Base-by-base conservation (phyloP, 2,888 invertebrate genomes). In the Craniophora ligustri region DNA sequence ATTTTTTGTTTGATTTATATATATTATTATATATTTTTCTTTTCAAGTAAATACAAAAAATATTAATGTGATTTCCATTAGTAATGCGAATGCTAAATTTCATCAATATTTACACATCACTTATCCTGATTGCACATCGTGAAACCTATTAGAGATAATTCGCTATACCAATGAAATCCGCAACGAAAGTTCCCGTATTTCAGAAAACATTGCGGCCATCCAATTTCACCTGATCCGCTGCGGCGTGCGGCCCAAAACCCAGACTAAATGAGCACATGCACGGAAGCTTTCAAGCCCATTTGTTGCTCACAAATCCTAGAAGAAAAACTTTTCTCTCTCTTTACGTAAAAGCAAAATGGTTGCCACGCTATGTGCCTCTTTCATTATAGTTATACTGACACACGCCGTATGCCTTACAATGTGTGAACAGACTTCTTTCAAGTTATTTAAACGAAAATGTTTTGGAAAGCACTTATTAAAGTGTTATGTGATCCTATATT, bases 251-350 rank as follows among this genome's bases (percentile, higher is more conserved):
- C 49, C 55, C 49, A 61, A 62, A 71, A 64, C 70, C 74, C 66
- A 53, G 47, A 61, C 71, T 58, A 84, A 85, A 87, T 86, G 83
- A 82, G 73, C 77, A 30, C 48, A 58, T 78, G 79, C 67, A 69
- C 75, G 70, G 72, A 81, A 79, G 82, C 82, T 83, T 81, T 81
- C 79, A 72, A 76, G 72, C 66, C 76, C 82, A 83, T 87, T 86
- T 85, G 77, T 72, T 60, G 66, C 57, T 67, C 75, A 75, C 76
- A 81, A 84, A 81, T 82, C 77, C 81, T 80, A 79, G 78, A 63
- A 75, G 75, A 79, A 81, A 81, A 26, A 84, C 49, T 49, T n/a
- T 53, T 51, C 30, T 5, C 31, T 56, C 15, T 39, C 35, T 62
- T 58, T 61, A 44, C 53, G 39, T 44, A 26, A 13, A 49, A 30